phyloP scores from a whole-genome alignment of 2,888 invertebrate genomes.

The Neria commutata region DNA sequence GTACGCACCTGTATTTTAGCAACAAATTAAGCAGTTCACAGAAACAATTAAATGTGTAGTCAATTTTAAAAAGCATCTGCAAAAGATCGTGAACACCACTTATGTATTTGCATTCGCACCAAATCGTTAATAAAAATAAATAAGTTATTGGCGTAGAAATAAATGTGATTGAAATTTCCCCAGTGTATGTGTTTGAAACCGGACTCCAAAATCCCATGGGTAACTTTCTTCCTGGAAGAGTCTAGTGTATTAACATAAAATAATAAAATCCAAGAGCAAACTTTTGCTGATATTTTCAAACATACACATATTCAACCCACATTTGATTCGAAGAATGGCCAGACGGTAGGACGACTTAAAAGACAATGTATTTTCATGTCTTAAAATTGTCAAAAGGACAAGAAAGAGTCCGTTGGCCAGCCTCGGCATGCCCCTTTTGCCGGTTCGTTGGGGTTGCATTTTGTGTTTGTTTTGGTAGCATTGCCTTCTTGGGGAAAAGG shows the following conservation, averaged over 20 bases:
- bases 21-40: no score
- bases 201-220: no score
- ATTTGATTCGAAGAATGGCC: background rate
- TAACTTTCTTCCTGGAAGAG: no score
- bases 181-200: no score
- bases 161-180: no score
- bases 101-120: no score
- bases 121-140: no score
- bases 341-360: slow-evolving; percentile 38
- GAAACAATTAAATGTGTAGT: no score
- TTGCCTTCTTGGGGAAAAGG: background rate
- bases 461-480: slow-evolving; percentile 19
- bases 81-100: no score
- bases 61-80: no score
- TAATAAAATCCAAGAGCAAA: slow-evolving; percentile 51
- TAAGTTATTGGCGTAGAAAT: no score
- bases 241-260: slow-evolving; percentile 37
- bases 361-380: slow-evolving; percentile 54
- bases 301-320: background rate
- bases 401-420: slow-evolving; percentile 16
- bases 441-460: slow-evolving; percentile 33
- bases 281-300: slow-evolving; percentile 43
- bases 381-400: slow-evolving; percentile 53
- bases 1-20: no score
- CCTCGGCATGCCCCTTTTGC: slow-evolving; percentile 33